Base-by-base conservation (phyloP, 2,113 vertebrate genomes). In the Eurypyga helias region DNA sequence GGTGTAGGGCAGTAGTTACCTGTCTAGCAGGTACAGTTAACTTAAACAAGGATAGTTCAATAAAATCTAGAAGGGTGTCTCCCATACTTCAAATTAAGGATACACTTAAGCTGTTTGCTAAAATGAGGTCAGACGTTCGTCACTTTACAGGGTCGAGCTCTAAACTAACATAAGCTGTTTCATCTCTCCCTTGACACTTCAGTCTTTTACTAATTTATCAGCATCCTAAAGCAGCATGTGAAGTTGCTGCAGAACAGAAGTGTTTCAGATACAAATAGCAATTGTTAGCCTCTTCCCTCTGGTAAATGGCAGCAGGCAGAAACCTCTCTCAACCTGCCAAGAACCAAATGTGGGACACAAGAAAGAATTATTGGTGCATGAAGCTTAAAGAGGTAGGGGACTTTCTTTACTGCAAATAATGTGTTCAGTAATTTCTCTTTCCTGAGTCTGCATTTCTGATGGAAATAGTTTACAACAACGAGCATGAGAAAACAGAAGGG, bases 161-260 rank as follows among this genome's bases (percentile, higher is more conserved):
- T 97, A 95, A 97, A 96, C 96, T 73, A 95, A 94, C 92, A 91
- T 88, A 94, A 96, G 78, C 78, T 95, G 75, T 94, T 96, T 96
- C 96, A 97, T 96, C 80, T 97, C 87, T 97, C 96, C 94, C 89
- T 72, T 94, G 95, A 94, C 81, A 43, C 84, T 80, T 93, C 41
- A 65, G 83, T 26, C 91, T 93, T 91, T 95, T 83, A 93, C 92
- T 96, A 96, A 96, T 97, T 96, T 95, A 96, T 96, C 92, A 87
- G 95, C 94, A 89, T 97, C 95, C 90, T 81, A 86, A 92, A 91
- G 93, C 94, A 28, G 45, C 3, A 75, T 89, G 88, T 75, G 89
- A 96, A 97, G 95, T 85, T 95, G 81, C 89, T 95, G 94, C 73
- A 51, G 91, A 90, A 43, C 81, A 95, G 90, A 89, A 96, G 67